Evolutionary conservation across 2,888 invertebrate species (phyloP).

Genomic region (Euzetes globulus): DNA sequence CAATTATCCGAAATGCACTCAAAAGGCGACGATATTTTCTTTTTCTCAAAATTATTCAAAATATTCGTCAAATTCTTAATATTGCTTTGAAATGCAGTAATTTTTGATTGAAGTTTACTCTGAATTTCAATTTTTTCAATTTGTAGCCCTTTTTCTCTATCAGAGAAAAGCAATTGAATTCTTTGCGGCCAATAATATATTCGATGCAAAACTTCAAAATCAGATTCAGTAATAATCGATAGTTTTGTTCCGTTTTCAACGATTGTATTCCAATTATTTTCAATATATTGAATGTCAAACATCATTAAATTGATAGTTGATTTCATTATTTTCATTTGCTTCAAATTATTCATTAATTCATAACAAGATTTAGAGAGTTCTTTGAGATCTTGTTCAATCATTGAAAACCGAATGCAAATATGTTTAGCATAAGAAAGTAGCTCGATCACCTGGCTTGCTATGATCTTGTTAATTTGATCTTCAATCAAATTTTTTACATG

Average conservation of each 20-base stretch:
- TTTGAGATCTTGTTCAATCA: neutral
- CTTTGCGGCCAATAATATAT: neutral
- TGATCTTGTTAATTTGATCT: neutral
- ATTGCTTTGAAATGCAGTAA: neutral
- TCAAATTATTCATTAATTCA: neutral
- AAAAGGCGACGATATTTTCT: slow-evolving; percentile 14
- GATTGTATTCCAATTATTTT: slow-evolving; percentile 8
- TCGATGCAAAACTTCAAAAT: slow-evolving; percentile 12
- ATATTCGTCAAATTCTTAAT: neutral
- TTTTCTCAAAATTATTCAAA: neutral
- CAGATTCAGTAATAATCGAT: neutral
- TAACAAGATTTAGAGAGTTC: neutral
- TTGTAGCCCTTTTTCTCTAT: neutral
- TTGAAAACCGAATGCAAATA: neutral
- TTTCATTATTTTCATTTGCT: neutral
- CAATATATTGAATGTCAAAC: slow-evolving; percentile 3
- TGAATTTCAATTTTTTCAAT: neutral
- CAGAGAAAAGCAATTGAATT: neutral
- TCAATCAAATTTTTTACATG: neutral
- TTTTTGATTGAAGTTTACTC: neutral
- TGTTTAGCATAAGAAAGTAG: neutral
- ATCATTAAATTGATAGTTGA: neutral
- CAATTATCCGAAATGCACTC: slow-evolving; percentile 14
- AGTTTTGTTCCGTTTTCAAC: slow-evolving; percentile 8
- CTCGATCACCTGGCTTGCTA: neutral